A percentile compares a stretch with the other conserved stretches of the same genome.
Conservation (phyloP, 1,140 invertebrate genomes). For the Asobara japonica region DNA sequence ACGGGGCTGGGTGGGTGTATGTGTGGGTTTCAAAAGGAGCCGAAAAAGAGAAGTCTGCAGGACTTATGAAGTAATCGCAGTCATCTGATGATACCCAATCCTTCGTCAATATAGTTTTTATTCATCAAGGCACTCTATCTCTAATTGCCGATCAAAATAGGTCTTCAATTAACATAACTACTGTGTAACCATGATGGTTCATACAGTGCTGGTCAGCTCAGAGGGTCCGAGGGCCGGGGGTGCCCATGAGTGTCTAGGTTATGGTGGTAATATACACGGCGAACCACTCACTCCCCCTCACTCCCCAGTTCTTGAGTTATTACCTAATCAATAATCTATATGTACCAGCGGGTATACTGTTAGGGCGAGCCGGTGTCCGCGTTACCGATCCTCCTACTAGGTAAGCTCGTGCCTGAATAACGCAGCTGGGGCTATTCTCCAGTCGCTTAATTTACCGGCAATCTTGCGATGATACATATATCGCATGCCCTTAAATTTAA, state of each 20-base stretch:
- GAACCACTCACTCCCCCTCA: neutral
- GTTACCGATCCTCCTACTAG: conserved; percentile 53
- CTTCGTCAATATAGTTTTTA: no score
- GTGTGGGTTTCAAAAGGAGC: no score
- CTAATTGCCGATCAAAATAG: neutral
- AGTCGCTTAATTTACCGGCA: conserved; percentile 34
- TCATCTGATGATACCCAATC: no score
- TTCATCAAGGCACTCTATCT: neutral
- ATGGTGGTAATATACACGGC: conserved; percentile 62
- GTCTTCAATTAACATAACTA: conserved; percentile 62
- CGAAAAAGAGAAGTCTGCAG: no score
- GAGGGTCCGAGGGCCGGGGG: no score
- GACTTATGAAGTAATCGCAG: no score
- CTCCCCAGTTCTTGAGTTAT: conserved; percentile 63
- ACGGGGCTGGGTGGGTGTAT: no score
- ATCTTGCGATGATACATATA: conserved; percentile 30
- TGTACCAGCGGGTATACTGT: conserved; percentile 35
- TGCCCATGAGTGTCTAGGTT: conserved; percentile 39
- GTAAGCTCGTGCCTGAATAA: conserved; percentile 58
- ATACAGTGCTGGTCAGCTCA: conserved; percentile 31
- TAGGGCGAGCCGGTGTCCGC: conserved; percentile 53
- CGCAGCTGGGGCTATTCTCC: conserved; percentile 53
- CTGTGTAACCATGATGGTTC: conserved; percentile 49
- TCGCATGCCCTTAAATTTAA: conserved; percentile 10
- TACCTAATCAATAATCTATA: conserved; percentile 64